Evolutionary conservation across 2,888 invertebrate genomes (phyloP), one percentile per base, ranked within the genome.

Genomic region (Halocaridina rubra): DNA sequence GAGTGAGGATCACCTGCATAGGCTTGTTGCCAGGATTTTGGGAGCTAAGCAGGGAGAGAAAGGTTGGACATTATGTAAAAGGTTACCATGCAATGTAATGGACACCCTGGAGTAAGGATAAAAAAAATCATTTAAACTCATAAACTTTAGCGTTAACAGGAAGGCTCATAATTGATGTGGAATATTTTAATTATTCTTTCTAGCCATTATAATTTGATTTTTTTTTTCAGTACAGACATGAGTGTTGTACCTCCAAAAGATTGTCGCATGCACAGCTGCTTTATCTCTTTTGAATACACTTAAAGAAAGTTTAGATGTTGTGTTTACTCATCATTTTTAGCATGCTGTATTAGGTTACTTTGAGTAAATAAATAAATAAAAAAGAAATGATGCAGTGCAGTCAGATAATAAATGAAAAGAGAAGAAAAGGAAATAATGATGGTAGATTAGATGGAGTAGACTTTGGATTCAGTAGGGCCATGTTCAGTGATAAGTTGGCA

Each of bases 401-500:
- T 13, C 19, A 30, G 32, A 13, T 10, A 33, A 71, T 19, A n/a
- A n/a, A 53, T 13, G 57, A 69, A 8, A 71, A 32, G 32, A 32
- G 30, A n/a, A 7, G 57, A 30, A 7, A 57, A 8, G 24, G 76
- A 59, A 16, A 64, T 24, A 7, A 53, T 16, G 53, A n/a, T 46
- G 19, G 29, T 19, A n/a, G 74, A 4, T 87, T 88, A 88, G 29
- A 88, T 86, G n/a, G 84, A 88, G 84, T 88, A 88, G 71, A 88
- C 88, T 88, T 88, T 88, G 53, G 88, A 88, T 33, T 84, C 78
- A 29, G 88, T 84, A 39, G 88, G 88, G 22, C 88, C 88, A 77
- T 88, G 88, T 67, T 88, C 88, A 24, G 88, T 88, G 79, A 88
- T 81, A 27, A 88, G 76, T 69, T 88, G 84, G 74, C 88, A 88